Conservation (phyloP, 2,888 invertebrate genomes). For the Pandemis heparana region DNA sequence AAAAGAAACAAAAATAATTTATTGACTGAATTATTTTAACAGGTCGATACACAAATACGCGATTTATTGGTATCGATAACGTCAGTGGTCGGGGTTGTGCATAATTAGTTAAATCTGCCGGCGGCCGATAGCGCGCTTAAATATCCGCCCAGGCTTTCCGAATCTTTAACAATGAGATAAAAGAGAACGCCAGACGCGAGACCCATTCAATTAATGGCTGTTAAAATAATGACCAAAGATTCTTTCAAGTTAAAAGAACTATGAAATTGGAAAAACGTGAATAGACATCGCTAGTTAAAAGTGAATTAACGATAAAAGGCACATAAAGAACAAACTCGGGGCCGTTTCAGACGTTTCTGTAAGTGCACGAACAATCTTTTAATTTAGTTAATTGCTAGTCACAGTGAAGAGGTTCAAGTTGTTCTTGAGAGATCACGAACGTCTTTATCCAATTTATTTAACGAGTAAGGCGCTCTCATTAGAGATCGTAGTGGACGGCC, state of each 20-base stretch:
- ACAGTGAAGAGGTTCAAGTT: conserved; percentile 81
- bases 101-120: conserved; percentile 72
- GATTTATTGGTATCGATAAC: conserved; percentile 75
- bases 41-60: conserved; percentile 59
- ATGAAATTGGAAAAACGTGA: conserved; percentile 45
- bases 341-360: conserved; percentile 71
- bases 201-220: conserved; percentile 41
- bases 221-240: conserved; percentile 49
- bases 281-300: conserved; percentile 53
- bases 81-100: conserved; percentile 66
- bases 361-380: conserved; percentile 82
- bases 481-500: conserved; percentile 72
- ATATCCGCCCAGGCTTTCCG: conserved; percentile 50
- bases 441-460: conserved; percentile 86
- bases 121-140: conserved; percentile 61
- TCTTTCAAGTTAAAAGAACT: conserved; percentile 45
- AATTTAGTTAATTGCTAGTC: conserved; percentile 85
- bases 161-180: conserved; percentile 43
- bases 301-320: conserved; percentile 66
- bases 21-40: conserved; percentile 67
- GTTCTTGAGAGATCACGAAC: conserved; percentile 84
- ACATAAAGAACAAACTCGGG: conserved; percentile 56
- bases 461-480: conserved; percentile 83
- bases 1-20: conserved; percentile 26
- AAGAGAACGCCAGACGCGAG: conserved; percentile 28